Evolutionary conservation across 2,797 vertebrate species (phyloP).

Genomic region (Neosalanx taihuensis): DNA sequence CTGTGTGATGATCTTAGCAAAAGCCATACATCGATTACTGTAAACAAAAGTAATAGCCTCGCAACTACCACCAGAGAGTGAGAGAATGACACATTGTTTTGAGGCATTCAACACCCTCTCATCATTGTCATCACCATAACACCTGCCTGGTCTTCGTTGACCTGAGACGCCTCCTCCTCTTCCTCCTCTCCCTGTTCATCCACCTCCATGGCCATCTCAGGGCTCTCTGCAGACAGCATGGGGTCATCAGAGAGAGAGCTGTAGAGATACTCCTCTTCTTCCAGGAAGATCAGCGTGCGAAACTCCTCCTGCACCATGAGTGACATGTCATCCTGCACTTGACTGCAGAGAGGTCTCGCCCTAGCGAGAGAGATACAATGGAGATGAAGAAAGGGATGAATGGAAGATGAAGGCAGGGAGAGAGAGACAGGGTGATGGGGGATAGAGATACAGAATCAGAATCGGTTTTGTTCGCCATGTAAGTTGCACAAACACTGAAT

Average conservation of each 20-base stretch:
- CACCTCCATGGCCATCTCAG: not conserved
- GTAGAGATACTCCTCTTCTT: conserved; percentile 45
- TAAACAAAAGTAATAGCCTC: not conserved
- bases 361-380: conserved; percentile 24
- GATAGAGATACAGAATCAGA: not conserved
- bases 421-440: not conserved
- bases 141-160: too few relatives aligned
- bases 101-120: too few relatives aligned
- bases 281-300: conserved; percentile 43
- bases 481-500: too few relatives aligned
- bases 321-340: conserved; percentile 57
- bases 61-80: too few relatives aligned
- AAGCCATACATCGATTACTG: not conserved
- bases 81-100: too few relatives aligned
- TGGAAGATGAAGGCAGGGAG: not conserved
- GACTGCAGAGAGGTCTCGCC: conserved; percentile 22
- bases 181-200: conserved; percentile 26
- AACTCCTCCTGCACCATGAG: conserved; percentile 64
- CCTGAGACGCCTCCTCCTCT: not conserved
- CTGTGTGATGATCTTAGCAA: too few relatives aligned
- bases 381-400: conserved; percentile 17
- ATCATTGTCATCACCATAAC: too few relatives aligned
- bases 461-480: too few relatives aligned
- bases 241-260: conserved; percentile 18
- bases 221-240: too few relatives aligned